Conservation (phyloP, 2,797 vertebrate genomes). For the Phrynocephalus vlangalii region DNA sequence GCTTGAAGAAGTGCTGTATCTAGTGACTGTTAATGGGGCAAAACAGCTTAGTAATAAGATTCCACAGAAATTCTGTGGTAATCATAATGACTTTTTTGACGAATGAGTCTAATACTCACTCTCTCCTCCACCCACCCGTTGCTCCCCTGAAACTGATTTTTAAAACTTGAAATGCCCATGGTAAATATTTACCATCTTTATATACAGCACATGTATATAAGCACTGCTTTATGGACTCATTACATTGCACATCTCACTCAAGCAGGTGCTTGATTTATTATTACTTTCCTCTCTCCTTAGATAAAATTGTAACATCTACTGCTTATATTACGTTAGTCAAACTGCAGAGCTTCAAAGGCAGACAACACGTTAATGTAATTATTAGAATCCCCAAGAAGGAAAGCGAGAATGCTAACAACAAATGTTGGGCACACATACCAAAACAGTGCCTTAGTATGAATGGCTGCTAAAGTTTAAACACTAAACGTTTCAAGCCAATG, state of each 20-base stretch:
- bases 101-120: background rate
- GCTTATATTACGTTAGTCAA: background rate
- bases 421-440: background rate
- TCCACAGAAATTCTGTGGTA: background rate
- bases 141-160: background rate
- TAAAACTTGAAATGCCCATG: background rate
- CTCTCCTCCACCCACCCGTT: background rate
- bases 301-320: background rate
- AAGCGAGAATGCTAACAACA: background rate
- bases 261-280: background rate
- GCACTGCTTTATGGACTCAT: background rate
- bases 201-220: background rate
- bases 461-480: background rate
- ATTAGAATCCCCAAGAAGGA: background rate
- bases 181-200: too few relatives aligned
- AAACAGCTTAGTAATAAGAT: background rate
- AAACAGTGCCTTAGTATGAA: background rate
- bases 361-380: background rate
- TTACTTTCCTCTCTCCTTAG: background rate
- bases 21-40: background rate
- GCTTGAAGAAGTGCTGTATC: background rate
- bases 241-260: background rate
- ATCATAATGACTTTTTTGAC: background rate
- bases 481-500: background rate
- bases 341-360: background rate